phyloP scores from a whole-genome alignment of 2,888 invertebrate species.

The Panzeria rudis region DNA sequence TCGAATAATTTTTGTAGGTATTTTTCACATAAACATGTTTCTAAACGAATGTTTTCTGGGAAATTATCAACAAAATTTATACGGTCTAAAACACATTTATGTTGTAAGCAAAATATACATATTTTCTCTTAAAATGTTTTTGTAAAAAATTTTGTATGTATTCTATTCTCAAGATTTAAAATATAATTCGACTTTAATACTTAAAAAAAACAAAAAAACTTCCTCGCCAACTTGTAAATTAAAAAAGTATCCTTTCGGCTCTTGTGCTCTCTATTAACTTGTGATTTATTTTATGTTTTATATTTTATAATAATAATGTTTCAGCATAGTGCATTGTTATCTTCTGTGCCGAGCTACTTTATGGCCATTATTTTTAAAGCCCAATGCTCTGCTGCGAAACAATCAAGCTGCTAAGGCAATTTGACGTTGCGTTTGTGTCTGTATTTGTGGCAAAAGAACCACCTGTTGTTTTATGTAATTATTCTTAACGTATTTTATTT shows the following conservation, averaged over 20 bases:
- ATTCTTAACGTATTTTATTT: constrained; percentile 60
- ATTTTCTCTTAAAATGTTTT: too few species aligned
- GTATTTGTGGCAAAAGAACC: constrained; percentile 50
- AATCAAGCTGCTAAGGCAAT: constrained; percentile 44
- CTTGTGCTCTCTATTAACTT: constrained; percentile 60
- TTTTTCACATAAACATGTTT: too few species aligned
- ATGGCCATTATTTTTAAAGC: constrained; percentile 66
- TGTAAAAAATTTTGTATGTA: too few species aligned
- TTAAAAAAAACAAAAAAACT: constrained; percentile 9
- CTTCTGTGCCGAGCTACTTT: constrained; percentile 53
- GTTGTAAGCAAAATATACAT: too few species aligned
- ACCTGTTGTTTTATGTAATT: constrained; percentile 71
- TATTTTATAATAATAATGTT: constrained; percentile 71
- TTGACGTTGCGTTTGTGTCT: constrained; percentile 47
- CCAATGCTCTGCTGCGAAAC: constrained; percentile 44
- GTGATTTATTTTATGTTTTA: constrained; percentile 71
- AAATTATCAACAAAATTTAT: too few species aligned
- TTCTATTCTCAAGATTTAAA: too few species aligned
- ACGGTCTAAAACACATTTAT: too few species aligned
- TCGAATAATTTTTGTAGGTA: too few species aligned
- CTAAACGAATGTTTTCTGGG: too few species aligned
- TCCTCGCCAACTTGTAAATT: constrained; percentile 14
- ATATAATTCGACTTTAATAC: constrained; percentile 1
- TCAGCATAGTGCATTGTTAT: constrained; percentile 61
- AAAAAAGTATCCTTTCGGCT: constrained; percentile 23